Base-by-base conservation (phyloP, 2,797 vertebrate species). In the Sebastolobus altivelis region DNA sequence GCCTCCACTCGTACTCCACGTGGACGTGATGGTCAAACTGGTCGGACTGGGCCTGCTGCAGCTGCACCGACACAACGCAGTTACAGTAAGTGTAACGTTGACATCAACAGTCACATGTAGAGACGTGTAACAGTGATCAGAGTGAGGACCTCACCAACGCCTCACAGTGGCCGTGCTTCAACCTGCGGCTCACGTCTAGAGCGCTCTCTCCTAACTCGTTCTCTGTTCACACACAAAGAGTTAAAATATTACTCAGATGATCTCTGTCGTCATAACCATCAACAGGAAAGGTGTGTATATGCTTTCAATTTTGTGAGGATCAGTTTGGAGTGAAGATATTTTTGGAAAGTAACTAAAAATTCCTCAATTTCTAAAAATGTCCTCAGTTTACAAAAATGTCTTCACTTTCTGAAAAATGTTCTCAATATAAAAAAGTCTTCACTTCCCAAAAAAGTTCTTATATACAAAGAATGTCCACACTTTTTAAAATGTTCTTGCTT, bases 11-110 rank as follows among this genome's bases (percentile, higher is more conserved):
- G 2, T 96, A 97, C 69, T 97, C 96, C 69, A 97, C 96, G 0
- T 97, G 95, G 76, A 97, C 81, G 0, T 96, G 96, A 90, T 96
- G 95, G 87, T 96, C 97, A 82, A 97, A 96, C 82, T 95, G 94
- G 86, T 96, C 93, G 77, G 88, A 95, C 87, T 96, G 96, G 60
- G 95, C 94, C 89, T 97, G 95, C 65, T 94, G 88, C 83, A 97
- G 92, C 97, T 97, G 78, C n/a, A 72, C 22, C 54, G 40, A 43
- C 18, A 75, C 31, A 33, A 86, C 29, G 61, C 49, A 4, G 43
- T 52, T 13, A 37, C 29, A 74, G 70, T 52, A 4, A 72, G 12
- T 9, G 4, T 20, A 2, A 37, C 5, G 1, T 0, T 31, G 22
- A 59, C 27, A n/a, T 0, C n/a, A 2, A 11, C 8, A 14, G 9